A percentile compares a stretch with the other conserved stretches of the same genome.
Evolutionary conservation across 2,797 vertebrate species (phyloP).

Genomic region (Salmo trutta): DNA sequence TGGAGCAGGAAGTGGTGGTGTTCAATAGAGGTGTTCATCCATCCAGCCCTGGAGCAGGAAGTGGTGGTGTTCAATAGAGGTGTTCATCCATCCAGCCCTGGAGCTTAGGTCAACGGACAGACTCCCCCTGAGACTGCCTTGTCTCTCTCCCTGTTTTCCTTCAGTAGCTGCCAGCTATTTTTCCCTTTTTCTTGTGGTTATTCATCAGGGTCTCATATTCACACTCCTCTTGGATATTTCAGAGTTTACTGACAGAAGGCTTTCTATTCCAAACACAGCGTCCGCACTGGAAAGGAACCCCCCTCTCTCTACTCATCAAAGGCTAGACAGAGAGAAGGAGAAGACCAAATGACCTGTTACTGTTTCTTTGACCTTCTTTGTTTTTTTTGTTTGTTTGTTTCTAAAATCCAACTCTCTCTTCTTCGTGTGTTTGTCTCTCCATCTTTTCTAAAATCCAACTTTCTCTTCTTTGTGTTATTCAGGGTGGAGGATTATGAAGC

Average conservation of each 20-base stretch:
- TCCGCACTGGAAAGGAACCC: conserved; percentile 41
- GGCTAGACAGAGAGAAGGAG: conserved; percentile 18
- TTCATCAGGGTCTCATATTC: conserved; percentile 61
- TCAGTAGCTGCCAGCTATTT: background rate
- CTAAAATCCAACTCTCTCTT: too few relatives aligned
- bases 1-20: too few relatives aligned
- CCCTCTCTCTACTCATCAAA: conserved; percentile 32
- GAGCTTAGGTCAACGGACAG: conserved; percentile 79
- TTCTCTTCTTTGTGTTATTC: conserved; percentile 41
- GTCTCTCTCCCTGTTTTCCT: conserved; percentile 4
- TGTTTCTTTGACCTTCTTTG: conserved; percentile 2
- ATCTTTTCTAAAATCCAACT: conserved; percentile 15
- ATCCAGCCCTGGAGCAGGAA: too few relatives aligned
- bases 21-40: too few relatives aligned
- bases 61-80: too few relatives aligned
- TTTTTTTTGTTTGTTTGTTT: conserved; percentile 43
- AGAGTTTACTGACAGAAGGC: conserved; percentile 57
- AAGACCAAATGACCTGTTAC: conserved; percentile 22
- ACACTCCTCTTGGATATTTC: conserved; percentile 70
- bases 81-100: conserved; percentile 42
- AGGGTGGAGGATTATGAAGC: conserved; percentile 76
- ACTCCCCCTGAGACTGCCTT: conserved; percentile 70
- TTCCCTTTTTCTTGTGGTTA: conserved; percentile 44
- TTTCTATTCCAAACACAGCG: conserved; percentile 49
- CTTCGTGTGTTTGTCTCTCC: conserved; percentile 37